phyloP scores from a whole-genome alignment of 2,113 vertebrate genomes.

The Semnopithecus entellus region DNA sequence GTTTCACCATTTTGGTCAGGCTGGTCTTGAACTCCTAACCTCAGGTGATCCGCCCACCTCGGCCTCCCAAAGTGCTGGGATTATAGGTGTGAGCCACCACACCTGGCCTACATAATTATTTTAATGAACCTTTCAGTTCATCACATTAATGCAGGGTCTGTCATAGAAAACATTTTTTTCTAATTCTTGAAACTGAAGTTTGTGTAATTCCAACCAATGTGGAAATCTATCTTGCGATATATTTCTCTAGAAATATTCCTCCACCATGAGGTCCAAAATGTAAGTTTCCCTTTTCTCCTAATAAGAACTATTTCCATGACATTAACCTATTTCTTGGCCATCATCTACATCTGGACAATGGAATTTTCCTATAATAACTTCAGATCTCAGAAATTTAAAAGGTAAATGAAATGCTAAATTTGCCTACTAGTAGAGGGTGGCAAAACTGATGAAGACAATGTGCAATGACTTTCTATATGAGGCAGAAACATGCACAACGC shows the following conservation, averaged over 20 bases:
- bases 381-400: not conserved
- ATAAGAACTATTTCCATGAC: not conserved
- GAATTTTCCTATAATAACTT: not conserved
- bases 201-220: not conserved
- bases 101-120: not conserved
- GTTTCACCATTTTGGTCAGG: too few species aligned
- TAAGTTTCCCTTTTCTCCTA: not conserved
- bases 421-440: not conserved
- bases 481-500: conserved; percentile 60
- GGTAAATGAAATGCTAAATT: conserved; percentile 1
- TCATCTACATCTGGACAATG: not conserved
- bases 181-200: not conserved
- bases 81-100: too few species aligned
- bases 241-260: not conserved
- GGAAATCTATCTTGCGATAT: not conserved
- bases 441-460: conserved; percentile 38
- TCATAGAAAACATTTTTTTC: not conserved
- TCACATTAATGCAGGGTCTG: not conserved
- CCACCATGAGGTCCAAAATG: not conserved
- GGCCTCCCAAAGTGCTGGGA: too few species aligned
- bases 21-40: too few species aligned
- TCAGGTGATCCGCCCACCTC: too few species aligned
- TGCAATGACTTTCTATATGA: conserved; percentile 47
- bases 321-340: not conserved
- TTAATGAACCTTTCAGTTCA: not conserved